A percentile compares a stretch with the other conserved stretches of the same genome.
phyloP scores from a whole-genome alignment of 2,888 invertebrate species.

The Ormyrus thymus region DNA sequence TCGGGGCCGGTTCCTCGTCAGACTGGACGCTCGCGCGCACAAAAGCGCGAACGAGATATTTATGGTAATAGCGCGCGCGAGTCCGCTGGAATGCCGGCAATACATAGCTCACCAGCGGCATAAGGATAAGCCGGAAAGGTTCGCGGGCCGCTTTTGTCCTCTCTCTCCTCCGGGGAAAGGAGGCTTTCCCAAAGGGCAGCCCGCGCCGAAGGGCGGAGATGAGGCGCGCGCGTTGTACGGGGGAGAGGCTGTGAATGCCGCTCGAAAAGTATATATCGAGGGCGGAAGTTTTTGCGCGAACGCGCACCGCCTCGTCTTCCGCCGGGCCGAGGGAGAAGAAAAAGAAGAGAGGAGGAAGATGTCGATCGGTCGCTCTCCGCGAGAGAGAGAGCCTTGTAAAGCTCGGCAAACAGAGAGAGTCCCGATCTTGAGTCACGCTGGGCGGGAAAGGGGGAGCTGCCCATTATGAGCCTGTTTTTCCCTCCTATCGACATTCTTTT shows the following conservation, averaged over 20 bases:
- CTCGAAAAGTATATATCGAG: constrained; percentile 29
- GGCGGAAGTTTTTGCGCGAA: constrained; percentile 34
- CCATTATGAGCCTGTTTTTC: too few relatives aligned
- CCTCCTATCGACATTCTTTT: too few relatives aligned
- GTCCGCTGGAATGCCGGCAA: constrained; percentile 15
- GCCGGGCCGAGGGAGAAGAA: too few relatives aligned
- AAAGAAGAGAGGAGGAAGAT: background rate
- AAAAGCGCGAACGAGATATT: constrained; percentile 39
- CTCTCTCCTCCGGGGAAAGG: too few relatives aligned
- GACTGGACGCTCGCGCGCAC: background rate
- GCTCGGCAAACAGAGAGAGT: constrained; percentile 4
- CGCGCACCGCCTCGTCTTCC: too few relatives aligned
- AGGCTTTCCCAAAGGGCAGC: too few relatives aligned
- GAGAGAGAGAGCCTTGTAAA: too few relatives aligned
- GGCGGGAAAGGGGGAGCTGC: constrained; percentile 19
- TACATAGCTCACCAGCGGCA: background rate
- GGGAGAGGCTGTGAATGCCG: too few relatives aligned
- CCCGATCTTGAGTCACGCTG: constrained; percentile 38
- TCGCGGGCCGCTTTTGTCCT: constrained; percentile 9
- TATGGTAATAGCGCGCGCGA: constrained; percentile 32
- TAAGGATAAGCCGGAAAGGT: constrained; percentile 61
- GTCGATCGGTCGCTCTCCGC: too few relatives aligned
- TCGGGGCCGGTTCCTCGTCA: background rate
- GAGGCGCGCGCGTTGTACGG: constrained; percentile 5
- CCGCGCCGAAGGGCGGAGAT: too few relatives aligned